Base-by-base conservation (phyloP, 2,113 vertebrate genomes). In the Colistium nudipinnis region DNA sequence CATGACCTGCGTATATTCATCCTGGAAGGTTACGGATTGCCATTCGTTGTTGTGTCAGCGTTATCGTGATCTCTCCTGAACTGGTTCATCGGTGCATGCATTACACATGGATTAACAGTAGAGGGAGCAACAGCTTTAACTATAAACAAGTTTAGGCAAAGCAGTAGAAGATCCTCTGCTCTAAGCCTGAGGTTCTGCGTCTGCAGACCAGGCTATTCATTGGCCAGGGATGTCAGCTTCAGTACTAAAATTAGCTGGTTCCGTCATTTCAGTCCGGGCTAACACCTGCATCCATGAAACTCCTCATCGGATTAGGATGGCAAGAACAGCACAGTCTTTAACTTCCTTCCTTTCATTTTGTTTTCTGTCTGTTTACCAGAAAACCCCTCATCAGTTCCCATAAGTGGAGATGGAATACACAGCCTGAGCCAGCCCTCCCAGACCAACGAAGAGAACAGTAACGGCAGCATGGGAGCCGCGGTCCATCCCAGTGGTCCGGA, bases 371-470 rank as follows among this genome's bases (percentile, higher is more conserved):
- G 6, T 69, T 6, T 33, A 44, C 39, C 62, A 81, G 87, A 87
- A 72, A 82, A 64, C 31, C 88, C 88, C 9, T 49, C 74, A 19
- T 82, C 80, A 11, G 65, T 76, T 35, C 74, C 85, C 17, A 74
- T 47, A 38, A 82, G 91, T 48, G 93, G 92, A 49, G 91, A 90
- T 86, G 92, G 87, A 73, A 70, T 90, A 86, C 92, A 87, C 89
- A 91, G 88, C 90, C 86, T 93, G 85, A 94, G 90, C 91, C 88
- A 92, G 81, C 92, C 90, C 73, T 85, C 86, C 78, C 92, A 91
- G 6, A n/a, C 62, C 33, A 84, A 87, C 76, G 95, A 94, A 86
- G 94, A 94, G 82, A 95, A 94, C 91, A 94, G 92, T 75, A 87
- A 89, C 91, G 59, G 62, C 81, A 90, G 90, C 60, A 39, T 51